Base-by-base conservation (phyloP, 2,888 invertebrate species). In the Ommatoiulus sabulosus region DNA sequence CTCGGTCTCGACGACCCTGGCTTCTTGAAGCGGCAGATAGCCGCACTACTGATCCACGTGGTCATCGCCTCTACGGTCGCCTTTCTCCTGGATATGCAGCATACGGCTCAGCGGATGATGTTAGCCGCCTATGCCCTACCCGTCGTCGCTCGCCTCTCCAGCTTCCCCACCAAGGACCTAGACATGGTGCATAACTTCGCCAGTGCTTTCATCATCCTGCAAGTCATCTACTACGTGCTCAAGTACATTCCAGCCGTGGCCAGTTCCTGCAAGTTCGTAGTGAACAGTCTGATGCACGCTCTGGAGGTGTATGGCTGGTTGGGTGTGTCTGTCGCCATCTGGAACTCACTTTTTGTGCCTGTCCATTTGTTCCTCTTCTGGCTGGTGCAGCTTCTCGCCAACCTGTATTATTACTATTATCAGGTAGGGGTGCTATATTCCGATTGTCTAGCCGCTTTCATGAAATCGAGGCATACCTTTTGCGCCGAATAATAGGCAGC, bases 331-430 rank as follows among this genome's bases (percentile, higher is more conserved):
- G 90, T 92, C 87, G 92, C 92, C 89, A 91, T 93, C 63, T 93
- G 93, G 93, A 91, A 92, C 86, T 92, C 93, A 17, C 91, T 94
- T 7, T 92, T 93, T 90, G 91, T 94, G 8, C 93, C 94, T 7
- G 91, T 93, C 17, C 93, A 94, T 90, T 92, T 94, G 88, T 92
- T 94, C 6, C 91, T 93, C 44, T 94, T 94, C 90, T 94, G 94
- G 94, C 89, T 93, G 46, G 91, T 92, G 57, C 91, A 94, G 90
- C 94, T 94, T 89, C 88, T 91, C 12, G 91, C 92, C 12, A 93
- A 93, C 90, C 90, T 93, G 90, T 91, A 91, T 90, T 91, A 89
- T 90, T 91, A 80, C 90, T 91, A 24, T 87, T 89, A 72, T 72
- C 72, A 72, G 72, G 72, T 44, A 86, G 88, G 10, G 88, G 88